These are phyloP conservation scores for Hydrozoanthus tunicans DNA, from an alignment of 64 coral and sea anemone species.

Conservation along the genomic window DNA sequence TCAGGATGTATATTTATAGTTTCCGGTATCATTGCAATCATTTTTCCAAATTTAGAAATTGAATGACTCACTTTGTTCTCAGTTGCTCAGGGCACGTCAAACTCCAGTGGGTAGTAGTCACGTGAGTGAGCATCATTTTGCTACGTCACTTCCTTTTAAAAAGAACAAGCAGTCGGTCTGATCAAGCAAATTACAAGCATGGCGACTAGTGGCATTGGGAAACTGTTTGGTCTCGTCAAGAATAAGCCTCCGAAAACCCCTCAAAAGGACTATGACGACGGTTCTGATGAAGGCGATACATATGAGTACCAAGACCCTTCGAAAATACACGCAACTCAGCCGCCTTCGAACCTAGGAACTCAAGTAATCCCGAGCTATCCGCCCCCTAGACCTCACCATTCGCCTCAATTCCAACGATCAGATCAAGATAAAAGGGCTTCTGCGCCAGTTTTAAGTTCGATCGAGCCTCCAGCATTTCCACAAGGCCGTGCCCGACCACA, in stretches of 20 bases:
- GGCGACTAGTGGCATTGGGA: constrained; percentile 72
- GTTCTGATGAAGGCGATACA: constrained; percentile 50
- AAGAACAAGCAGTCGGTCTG: constrained; percentile 41
- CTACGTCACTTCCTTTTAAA: constrained; percentile 80
- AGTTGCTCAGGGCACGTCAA: neutral
- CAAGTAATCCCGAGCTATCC: constrained; percentile 85
- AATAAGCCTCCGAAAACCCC: constrained; percentile 76
- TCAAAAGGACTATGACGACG: constrained; percentile 76
- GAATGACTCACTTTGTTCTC: neutral
- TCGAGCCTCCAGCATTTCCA: constrained; percentile 25
- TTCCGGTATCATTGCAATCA: constrained; percentile 12
- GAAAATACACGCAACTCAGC: constrained; percentile 46
- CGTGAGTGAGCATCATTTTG: constrained; percentile 45
- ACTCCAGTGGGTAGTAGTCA: constrained; percentile 19
- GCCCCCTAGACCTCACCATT: constrained; percentile 92
- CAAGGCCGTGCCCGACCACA: constrained; percentile 29
- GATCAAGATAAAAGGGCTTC: constrained; percentile 60
- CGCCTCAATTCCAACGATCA: constrained; percentile 42
- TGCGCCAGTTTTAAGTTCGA: constrained; percentile 31
- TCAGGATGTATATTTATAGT: constrained; percentile 2
- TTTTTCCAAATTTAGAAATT: constrained; percentile 59
- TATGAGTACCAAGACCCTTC: constrained; percentile 85
- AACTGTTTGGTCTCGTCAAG: constrained; percentile 68
- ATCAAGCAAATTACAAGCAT: constrained; percentile 37
- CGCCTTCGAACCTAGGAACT: constrained; percentile 42